Evolutionary conservation across 2,113 vertebrate genomes (phyloP).

Genomic region (Myrmecophaga tridactyla): DNA sequence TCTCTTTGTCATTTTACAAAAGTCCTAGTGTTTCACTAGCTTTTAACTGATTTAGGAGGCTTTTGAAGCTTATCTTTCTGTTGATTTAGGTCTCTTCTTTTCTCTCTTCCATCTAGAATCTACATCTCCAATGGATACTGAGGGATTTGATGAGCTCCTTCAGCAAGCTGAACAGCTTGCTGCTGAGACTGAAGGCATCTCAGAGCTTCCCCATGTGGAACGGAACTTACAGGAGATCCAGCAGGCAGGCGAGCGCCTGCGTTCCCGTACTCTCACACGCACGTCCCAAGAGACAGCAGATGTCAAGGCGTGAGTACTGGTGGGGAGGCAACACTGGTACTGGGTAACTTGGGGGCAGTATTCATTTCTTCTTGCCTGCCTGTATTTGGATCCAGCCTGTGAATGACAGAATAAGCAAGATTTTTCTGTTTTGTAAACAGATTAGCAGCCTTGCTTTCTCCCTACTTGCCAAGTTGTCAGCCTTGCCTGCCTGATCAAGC

Average conservation of each 20-base stretch:
- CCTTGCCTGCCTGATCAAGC: background rate
- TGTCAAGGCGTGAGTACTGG: constrained; percentile 95
- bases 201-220: constrained; percentile 95
- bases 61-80: background rate
- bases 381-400: constrained; percentile 18
- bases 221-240: constrained; percentile 98
- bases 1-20: constrained; percentile 53
- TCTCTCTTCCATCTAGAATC: background rate
- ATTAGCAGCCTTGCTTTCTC: background rate
- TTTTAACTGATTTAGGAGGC: constrained; percentile 1
- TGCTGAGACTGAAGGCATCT: constrained; percentile 96
- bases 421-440: constrained; percentile 16
- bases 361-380: constrained; percentile 28
- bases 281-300: constrained; percentile 97
- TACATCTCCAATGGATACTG: constrained; percentile 88
- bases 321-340: background rate
- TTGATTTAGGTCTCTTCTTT: constrained; percentile 49
- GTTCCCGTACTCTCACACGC: constrained; percentile 94
- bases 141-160: constrained; percentile 96
- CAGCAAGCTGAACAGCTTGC: constrained; percentile 99
- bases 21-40: constrained; percentile 30
- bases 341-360: constrained; percentile 42
- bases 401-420: constrained; percentile 9
- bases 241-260: constrained; percentile 95
- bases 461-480: background rate